Evolutionary conservation across 2,888 invertebrate genomes (phyloP).

Genomic region (Apomyelois bistriatella): DNA sequence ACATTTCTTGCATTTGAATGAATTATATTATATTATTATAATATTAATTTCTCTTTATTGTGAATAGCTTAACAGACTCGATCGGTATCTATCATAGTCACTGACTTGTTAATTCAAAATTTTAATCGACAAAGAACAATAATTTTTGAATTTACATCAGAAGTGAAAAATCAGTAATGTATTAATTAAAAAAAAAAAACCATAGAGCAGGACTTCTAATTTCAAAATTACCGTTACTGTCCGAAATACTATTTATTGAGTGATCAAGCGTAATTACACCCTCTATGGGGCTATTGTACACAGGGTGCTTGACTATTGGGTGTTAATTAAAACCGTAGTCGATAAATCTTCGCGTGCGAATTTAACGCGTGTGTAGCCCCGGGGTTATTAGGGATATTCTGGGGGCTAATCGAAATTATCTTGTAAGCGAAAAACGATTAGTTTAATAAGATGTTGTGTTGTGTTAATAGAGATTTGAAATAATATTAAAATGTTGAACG

Average conservation of each 20-base stretch:
- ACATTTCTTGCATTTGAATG: too few relatives aligned
- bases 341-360: constrained; percentile 61
- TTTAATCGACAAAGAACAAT: too few relatives aligned
- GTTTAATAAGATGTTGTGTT: neutral
- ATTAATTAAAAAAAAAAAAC: neutral
- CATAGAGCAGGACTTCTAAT: neutral
- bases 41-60: too few relatives aligned
- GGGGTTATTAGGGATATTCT: constrained; percentile 31
- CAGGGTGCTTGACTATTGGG: constrained; percentile 38
- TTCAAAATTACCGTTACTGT: constrained; percentile 5
- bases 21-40: too few relatives aligned
- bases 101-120: too few relatives aligned
- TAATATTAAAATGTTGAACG: too few relatives aligned
- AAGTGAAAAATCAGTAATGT: too few relatives aligned
- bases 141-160: too few relatives aligned
- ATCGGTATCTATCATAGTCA: too few relatives aligned
- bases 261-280: constrained; percentile 22
- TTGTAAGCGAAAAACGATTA: constrained; percentile 12
- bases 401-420: constrained; percentile 16
- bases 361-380: constrained; percentile 35
- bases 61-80: too few relatives aligned
- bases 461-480: neutral
- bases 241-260: constrained; percentile 11
- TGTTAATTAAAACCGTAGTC: constrained; percentile 51
- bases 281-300: constrained; percentile 19